Base-by-base conservation (phyloP, 2,888 invertebrate species). In the Clanis bilineata region DNA sequence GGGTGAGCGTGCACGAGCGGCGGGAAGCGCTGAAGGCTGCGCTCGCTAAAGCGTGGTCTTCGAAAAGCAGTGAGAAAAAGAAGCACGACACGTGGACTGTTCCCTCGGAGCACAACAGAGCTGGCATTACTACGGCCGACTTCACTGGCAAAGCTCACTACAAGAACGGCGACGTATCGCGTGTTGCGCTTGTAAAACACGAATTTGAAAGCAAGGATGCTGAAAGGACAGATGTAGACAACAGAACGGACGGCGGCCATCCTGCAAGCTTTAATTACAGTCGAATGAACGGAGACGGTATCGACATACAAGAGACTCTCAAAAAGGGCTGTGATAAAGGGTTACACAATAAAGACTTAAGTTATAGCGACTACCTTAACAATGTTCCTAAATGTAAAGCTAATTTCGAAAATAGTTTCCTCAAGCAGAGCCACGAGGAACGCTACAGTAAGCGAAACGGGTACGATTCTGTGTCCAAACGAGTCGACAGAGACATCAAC, bases 281-380 rank as follows among this genome's bases (percentile, higher is more conserved):
- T 72, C 80, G 89, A 67, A 74, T 84, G 62, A 86, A 82, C 70
- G 90, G 88, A 61, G 90, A 83, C 76, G 86, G 86, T 65, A 82
- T 91, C 71, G 88, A 91, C 72, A 90, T 91, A 74, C 85, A 91
- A 73, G 92, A 92, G 72, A 89, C 92, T 69, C 83, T 92, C 56
- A 90, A 89, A 80, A 92, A 88, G 68, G 90, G 90, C 90, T 92
- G 92, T 90, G 92, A 92, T 85, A 90, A 90, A 86, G 90, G 91
- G 69, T 83, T 92, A 82, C 92, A 92, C 80, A 86, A 77, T 83
- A 89, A 88, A 80, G 89, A 91, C 74, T 78, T 87, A 82, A 82
- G 79, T 72, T 90, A 85, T 88, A 87, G 79, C 80, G 88, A 92
- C 76, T 91, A 90, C 79, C 79, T 88, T 77, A 90, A 85, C 76